A percentile compares a stretch with the other conserved stretches of the same genome.
Conservation (phyloP, 2,113 vertebrate species). For the Sterrhoptilus dennistouni region DNA sequence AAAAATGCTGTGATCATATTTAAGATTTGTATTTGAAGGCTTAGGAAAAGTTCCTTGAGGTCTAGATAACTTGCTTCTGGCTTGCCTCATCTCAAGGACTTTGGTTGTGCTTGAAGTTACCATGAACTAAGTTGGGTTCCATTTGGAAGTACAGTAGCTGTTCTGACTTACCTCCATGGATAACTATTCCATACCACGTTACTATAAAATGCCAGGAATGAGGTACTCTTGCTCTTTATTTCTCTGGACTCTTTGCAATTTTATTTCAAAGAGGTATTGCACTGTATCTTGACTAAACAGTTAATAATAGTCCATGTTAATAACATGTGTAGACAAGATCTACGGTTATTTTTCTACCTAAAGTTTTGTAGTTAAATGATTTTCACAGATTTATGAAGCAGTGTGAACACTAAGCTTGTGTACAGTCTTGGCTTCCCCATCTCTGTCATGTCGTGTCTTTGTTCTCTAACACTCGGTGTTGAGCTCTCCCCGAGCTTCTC, state of each 20-base stretch:
- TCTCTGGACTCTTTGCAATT: not conserved
- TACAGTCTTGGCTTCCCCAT: not conserved
- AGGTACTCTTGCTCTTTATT: not conserved
- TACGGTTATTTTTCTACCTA: slow-evolving; percentile 53
- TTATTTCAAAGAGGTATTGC: slow-evolving; percentile 19
- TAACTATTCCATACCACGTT: not conserved
- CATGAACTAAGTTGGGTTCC: not conserved
- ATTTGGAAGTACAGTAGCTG: slow-evolving; percentile 30
- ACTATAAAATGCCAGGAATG: not conserved
- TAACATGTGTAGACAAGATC: not conserved
- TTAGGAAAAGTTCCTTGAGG: not conserved
- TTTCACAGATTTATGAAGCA: slow-evolving; percentile 35
- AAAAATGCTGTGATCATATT: slow-evolving; percentile 61
- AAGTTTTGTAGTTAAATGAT: slow-evolving; percentile 37
- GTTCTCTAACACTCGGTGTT: not conserved
- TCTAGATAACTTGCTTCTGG: slow-evolving; percentile 19
- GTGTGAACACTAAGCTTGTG: slow-evolving; percentile 8
- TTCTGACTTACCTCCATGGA: slow-evolving; percentile 20
- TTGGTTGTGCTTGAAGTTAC: not conserved
- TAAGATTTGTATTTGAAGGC: not conserved
- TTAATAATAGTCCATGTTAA: not conserved
- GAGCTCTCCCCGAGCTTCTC: not conserved
- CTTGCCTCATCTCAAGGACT: slow-evolving; percentile 35
- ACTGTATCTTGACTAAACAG: slow-evolving; percentile 43
- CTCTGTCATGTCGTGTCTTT: slow-evolving; percentile 1